These are phyloP conservation scores for Pardalotus punctatus DNA, from an alignment of 2,113 vertebrate species.

Conservation along the genomic window DNA sequence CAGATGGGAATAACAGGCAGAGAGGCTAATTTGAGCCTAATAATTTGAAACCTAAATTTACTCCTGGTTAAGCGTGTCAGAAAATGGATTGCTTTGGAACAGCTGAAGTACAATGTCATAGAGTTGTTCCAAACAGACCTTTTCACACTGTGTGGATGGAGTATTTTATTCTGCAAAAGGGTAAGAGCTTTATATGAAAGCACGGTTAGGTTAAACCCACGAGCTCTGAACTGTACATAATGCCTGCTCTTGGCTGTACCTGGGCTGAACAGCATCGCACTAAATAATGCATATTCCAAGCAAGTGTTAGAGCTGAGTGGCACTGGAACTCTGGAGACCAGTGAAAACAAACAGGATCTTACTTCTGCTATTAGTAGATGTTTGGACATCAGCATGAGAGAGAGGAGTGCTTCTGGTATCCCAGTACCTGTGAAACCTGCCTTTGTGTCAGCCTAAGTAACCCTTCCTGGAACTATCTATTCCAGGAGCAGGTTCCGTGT, in stretches of 20 bases:
- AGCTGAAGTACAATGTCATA: background rate
- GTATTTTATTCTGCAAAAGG: background rate
- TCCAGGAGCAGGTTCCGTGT: background rate
- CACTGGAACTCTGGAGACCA: background rate
- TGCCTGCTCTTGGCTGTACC: background rate
- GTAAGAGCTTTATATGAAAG: background rate
- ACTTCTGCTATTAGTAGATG: background rate
- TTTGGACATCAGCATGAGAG: background rate
- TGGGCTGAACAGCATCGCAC: background rate
- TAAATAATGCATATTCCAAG: slow-evolving; percentile 31
- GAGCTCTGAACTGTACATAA: background rate
- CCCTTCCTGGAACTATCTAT: background rate
- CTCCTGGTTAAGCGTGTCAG: background rate
- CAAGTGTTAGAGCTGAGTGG: background rate
- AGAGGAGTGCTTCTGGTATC: background rate
- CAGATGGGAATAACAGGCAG: background rate
- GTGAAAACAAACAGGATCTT: background rate
- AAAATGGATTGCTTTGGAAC: background rate
- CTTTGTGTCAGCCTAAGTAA: background rate
- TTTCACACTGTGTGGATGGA: background rate
- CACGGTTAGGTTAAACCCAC: background rate
- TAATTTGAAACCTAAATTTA: slow-evolving; percentile 8
- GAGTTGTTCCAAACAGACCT: background rate
- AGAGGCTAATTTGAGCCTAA: background rate
- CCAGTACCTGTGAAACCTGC: background rate